phyloP scores from a whole-genome alignment of 2,888 invertebrate species.

The Ernsta delagoae region DNA sequence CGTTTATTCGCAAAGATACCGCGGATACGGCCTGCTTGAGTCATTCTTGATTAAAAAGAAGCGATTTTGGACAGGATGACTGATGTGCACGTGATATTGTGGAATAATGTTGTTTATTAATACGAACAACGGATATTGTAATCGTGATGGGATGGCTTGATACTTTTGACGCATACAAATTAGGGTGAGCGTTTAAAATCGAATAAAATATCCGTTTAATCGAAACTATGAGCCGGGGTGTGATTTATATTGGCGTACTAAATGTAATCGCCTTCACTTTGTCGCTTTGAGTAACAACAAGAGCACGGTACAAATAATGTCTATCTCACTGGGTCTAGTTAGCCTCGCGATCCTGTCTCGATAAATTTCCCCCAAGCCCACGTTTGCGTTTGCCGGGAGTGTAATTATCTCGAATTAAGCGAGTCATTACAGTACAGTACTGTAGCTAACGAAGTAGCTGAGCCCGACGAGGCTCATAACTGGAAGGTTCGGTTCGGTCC shows the following conservation, averaged over 20 bases:
- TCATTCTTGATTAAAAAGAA: constrained; percentile 76
- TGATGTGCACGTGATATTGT: constrained; percentile 72
- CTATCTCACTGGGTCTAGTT: constrained; percentile 24
- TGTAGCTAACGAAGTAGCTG: constrained; percentile 70
- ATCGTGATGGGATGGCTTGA: constrained; percentile 76
- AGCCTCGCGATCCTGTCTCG: constrained; percentile 44
- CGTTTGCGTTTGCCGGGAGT: constrained; percentile 67
- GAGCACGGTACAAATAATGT: constrained; percentile 50
- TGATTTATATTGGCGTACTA: constrained; percentile 65
- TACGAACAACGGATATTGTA: constrained; percentile 72
- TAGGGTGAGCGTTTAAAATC: constrained; percentile 64
- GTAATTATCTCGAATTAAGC: constrained; percentile 81
- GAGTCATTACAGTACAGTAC: constrained; percentile 67
- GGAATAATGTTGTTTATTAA: constrained; percentile 74
- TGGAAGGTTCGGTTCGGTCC: constrained; percentile 74
- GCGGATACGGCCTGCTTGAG: constrained; percentile 59
- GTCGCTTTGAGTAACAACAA: constrained; percentile 42
- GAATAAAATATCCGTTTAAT: constrained; percentile 67
- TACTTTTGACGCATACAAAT: constrained; percentile 73
- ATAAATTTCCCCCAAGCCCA: constrained; percentile 67
- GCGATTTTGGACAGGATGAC: constrained; percentile 77
- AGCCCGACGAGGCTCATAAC: constrained; percentile 62
- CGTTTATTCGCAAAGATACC: constrained; percentile 45
- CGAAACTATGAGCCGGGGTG: constrained; percentile 54
- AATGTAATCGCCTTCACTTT: constrained; percentile 62